Percentiles rank a stretch among this genome's conserved stretches.
phyloP scores from a whole-genome alignment of 2,888 invertebrate species.

The Pycnomerus fuliginosus region DNA sequence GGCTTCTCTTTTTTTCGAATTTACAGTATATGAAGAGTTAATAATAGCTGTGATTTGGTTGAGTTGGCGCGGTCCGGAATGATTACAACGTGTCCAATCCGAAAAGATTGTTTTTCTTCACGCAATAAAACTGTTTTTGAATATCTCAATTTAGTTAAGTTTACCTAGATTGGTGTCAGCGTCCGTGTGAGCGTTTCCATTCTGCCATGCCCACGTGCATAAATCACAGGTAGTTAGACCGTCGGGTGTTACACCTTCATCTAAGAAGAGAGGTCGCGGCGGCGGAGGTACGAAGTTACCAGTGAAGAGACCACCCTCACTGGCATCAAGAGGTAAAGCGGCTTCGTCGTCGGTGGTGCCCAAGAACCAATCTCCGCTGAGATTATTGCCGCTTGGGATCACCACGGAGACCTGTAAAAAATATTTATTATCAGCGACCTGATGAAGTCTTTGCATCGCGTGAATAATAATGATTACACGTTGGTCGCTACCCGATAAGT shows the following conservation, averaged over 20 bases:
- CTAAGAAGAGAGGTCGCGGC: slow-evolving; percentile 65
- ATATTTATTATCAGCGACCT: too few species aligned
- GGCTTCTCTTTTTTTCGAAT: too few species aligned
- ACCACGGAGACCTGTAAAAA: slow-evolving; percentile 36
- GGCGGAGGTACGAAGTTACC: slow-evolving; percentile 66
- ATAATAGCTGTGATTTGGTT: too few species aligned
- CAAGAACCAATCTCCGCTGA: slow-evolving; percentile 31
- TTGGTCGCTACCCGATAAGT: too few species aligned
- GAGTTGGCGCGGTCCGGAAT: too few species aligned
- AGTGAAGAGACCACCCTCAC: slow-evolving; percentile 49
- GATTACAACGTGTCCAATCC: too few species aligned
- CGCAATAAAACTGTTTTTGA: too few species aligned
- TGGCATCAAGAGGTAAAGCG: slow-evolving; percentile 41
- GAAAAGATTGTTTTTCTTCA: too few species aligned
- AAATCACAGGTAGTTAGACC: slow-evolving; percentile 73
- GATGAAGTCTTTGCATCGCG: too few species aligned
- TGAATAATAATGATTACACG: too few species aligned
- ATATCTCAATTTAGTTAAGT: too few species aligned
- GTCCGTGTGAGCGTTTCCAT: slow-evolving; percentile 52
- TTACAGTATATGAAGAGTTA: too few species aligned
- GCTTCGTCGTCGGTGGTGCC: slow-evolving; percentile 30
- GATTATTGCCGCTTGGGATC: slow-evolving; percentile 29
- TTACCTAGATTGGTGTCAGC: slow-evolving; percentile 59
- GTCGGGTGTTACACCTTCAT: slow-evolving; percentile 64
- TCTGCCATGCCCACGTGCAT: slow-evolving; percentile 71